Percentiles rank a stretch among this genome's conserved stretches.
These are phyloP conservation scores for Planiliza haematocheilus DNA, from an alignment of 2,113 vertebrate species.

Conservation along the genomic window DNA sequence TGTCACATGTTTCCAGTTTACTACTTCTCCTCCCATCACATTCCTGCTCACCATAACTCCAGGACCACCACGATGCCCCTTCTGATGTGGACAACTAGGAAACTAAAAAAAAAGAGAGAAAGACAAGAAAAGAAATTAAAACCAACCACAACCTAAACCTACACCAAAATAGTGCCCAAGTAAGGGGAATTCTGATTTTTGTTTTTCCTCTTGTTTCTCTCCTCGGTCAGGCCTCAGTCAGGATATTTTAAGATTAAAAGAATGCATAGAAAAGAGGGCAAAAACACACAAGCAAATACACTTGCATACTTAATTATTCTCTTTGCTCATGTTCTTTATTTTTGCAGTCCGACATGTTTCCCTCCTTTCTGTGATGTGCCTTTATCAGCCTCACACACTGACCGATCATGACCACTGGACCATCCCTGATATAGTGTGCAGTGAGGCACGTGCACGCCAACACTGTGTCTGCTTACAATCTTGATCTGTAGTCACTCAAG, in stretches of 20 bases:
- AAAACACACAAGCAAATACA: background rate
- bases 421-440: constrained; percentile 68
- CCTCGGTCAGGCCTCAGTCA: background rate
- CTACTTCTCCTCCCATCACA: constrained; percentile 15
- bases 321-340: constrained; percentile 4
- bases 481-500: constrained; percentile 69
- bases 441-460: constrained; percentile 63
- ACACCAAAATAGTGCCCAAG: constrained; percentile 21
- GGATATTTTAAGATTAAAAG: constrained; percentile 16
- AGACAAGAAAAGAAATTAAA: background rate
- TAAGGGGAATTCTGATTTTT: constrained; percentile 18
- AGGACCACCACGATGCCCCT: constrained; percentile 12
- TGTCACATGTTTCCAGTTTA: constrained; percentile 31
- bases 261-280: background rate
- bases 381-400: constrained; percentile 30
- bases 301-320: background rate
- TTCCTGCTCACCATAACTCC: constrained; percentile 26
- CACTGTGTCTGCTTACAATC: constrained; percentile 65
- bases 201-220: constrained; percentile 13
- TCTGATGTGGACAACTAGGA: constrained; percentile 42
- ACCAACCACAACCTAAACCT: constrained; percentile 16
- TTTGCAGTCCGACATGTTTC: background rate
- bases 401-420: constrained; percentile 46
- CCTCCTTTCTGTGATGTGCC: constrained; percentile 3
- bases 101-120: too few relatives aligned